phyloP scores from a whole-genome alignment of 2,888 invertebrate genomes.

The Ophion slaviceki region DNA sequence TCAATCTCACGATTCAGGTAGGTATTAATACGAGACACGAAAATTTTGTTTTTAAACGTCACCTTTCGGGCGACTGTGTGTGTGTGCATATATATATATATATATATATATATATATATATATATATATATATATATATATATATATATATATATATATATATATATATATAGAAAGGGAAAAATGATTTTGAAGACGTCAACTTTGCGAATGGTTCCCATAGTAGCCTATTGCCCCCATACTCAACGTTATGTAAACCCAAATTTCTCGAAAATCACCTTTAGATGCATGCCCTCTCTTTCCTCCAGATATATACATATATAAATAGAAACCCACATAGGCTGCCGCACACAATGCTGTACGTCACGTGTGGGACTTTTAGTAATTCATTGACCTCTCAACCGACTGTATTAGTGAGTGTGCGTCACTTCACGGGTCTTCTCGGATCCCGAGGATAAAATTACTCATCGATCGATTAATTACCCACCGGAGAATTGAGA shows the following conservation, averaged over 20 bases:
- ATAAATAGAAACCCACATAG: no score
- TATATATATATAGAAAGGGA: background rate
- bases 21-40: background rate
- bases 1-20: no score
- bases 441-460: constrained; percentile 11
- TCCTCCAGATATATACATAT: constrained; percentile 5
- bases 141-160: no score
- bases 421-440: background rate
- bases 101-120: no score
- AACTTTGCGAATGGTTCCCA: background rate
- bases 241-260: constrained; percentile 56
- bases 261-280: no score
- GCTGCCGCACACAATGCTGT: constrained; percentile 11
- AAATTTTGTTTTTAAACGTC: background rate
- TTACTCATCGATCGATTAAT: constrained; percentile 52
- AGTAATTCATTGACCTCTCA: constrained; percentile 72
- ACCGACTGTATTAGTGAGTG: constrained; percentile 1
- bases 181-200: background rate
- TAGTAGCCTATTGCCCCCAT: no score
- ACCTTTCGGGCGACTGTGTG: background rate
- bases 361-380: constrained; percentile 67
- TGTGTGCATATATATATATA: no score
- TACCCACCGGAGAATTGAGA: constrained; percentile 17
- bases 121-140: no score
- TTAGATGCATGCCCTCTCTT: constrained; percentile 6